phyloP scores from a whole-genome alignment of 2,888 invertebrate species.

The Arrhopalites spinosus region DNA sequence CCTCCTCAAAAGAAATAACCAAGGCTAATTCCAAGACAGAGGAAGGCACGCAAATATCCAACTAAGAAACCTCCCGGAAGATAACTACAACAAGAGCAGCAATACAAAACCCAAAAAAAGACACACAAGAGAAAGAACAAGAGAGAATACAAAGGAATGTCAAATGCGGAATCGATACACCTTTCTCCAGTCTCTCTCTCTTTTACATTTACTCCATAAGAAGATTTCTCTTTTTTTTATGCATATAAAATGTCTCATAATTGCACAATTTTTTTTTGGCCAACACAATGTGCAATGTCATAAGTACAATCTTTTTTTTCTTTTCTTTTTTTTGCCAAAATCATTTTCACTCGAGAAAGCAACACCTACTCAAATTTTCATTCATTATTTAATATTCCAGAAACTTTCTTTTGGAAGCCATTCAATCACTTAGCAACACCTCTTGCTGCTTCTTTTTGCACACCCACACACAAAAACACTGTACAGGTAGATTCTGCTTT shows the following conservation, averaged over 20 bases:
- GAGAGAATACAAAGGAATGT: constrained; percentile 22
- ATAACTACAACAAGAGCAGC: background rate
- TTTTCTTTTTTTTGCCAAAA: background rate
- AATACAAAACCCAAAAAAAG: background rate
- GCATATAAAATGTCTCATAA: too few relatives aligned
- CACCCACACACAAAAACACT: too few relatives aligned
- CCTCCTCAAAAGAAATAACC: background rate
- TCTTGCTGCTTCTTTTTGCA: too few relatives aligned
- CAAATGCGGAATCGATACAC: constrained; percentile 28
- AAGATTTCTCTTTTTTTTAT: background rate
- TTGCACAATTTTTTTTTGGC: background rate
- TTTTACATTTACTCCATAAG: background rate
- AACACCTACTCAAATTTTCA: background rate
- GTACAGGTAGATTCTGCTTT: too few relatives aligned
- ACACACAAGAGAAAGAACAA: background rate
- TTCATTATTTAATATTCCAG: background rate
- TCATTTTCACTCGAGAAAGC: background rate
- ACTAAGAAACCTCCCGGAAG: background rate
- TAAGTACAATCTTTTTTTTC: background rate
- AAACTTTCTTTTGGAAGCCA: background rate
- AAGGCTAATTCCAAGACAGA: background rate
- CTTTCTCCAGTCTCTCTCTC: background rate
- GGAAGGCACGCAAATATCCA: background rate
- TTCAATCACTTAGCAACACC: too few relatives aligned
- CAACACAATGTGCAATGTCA: background rate